Evolutionary conservation across 2,797 vertebrate genomes (phyloP), one percentile per base, ranked within the genome.

Genomic region (Decapterus maruadsi): DNA sequence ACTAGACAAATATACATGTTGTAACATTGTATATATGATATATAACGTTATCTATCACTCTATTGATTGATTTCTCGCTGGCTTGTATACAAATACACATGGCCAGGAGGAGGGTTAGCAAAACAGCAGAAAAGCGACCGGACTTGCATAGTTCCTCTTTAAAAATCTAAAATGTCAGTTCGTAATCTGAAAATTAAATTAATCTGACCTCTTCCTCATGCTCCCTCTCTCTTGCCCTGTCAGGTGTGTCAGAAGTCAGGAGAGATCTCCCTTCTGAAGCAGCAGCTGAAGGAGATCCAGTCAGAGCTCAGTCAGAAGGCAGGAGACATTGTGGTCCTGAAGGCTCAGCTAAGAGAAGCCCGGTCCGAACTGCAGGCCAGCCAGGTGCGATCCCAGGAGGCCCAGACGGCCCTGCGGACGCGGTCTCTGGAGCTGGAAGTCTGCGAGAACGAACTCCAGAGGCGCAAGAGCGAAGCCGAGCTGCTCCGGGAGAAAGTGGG

Each of bases 241-340:
- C 88, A 99, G 98, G 98, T 99, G 64, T 99, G 98, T 93, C 98
- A 99, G 94, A 99, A 99, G 90, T 97, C 97, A 0, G 98, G 98
- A 0, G 98, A 99, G 93, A 99, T 99, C 92, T 99, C 97, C 2
- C 94, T 99, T 66, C 94, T 99, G 77, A 99, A 99, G 94, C 98
- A 99, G 89, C 98, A 99, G 91, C 92, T 99, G 90, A 99, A 99
- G 92, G 97, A 99, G 75, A 94, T 97, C 0, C 97, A 99, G 92
- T 94, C 95, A 0, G 98, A 99, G 91, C 94, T 98, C 81, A 94
- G 95, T 0, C 97, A 98, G 93, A 97, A 98, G 78, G 95, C 97
- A 0, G 92, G 96, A 0, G 98, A 99, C 91, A 95, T 99, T 40
- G 95, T 99, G 80, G 92, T 97, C 1, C 88, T 99, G 79, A 96